phyloP scores from a whole-genome alignment of 1,140 invertebrate genomes.

The Orius insidiosus region DNA sequence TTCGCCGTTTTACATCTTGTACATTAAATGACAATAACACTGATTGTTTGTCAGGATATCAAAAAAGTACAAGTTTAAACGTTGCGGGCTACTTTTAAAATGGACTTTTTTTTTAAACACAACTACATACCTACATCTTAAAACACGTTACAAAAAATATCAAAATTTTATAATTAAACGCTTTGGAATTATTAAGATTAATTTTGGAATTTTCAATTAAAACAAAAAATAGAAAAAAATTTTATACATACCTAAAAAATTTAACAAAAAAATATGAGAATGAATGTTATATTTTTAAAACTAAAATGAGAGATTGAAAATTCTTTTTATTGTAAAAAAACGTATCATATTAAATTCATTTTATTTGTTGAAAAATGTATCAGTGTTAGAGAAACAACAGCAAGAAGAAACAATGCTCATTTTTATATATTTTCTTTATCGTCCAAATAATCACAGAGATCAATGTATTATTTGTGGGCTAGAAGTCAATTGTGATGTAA shows the following conservation, averaged over 20 bases:
- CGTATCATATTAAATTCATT: not conserved
- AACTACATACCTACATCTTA: no score
- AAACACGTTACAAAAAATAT: not conserved
- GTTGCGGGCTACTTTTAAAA: no score
- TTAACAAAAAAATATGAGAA: constrained; percentile 3
- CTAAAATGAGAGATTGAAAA: not conserved
- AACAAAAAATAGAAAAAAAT: not conserved
- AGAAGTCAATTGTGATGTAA: constrained; percentile 10
- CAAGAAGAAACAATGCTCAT: constrained; percentile 4
- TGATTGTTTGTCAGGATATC: no score
- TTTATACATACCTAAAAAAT: constrained; percentile 2
- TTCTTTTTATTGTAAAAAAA: not conserved
- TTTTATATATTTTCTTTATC: constrained; percentile 10
- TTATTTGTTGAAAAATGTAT: not conserved
- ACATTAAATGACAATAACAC: not conserved
- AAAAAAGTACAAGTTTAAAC: no score
- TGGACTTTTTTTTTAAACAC: no score
- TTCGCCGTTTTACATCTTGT: no score
- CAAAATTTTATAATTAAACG: not conserved
- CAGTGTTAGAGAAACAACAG: not conserved
- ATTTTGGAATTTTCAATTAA: not conserved
- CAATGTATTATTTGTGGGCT: not conserved
- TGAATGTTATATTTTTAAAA: constrained; percentile 9
- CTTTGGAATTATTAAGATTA: not conserved
- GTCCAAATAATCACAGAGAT: constrained; percentile 5